Percentiles rank a stretch among this genome's conserved stretches.
phyloP scores from a whole-genome alignment of 2,113 vertebrate genomes.

The Saccopteryx bilineata region DNA sequence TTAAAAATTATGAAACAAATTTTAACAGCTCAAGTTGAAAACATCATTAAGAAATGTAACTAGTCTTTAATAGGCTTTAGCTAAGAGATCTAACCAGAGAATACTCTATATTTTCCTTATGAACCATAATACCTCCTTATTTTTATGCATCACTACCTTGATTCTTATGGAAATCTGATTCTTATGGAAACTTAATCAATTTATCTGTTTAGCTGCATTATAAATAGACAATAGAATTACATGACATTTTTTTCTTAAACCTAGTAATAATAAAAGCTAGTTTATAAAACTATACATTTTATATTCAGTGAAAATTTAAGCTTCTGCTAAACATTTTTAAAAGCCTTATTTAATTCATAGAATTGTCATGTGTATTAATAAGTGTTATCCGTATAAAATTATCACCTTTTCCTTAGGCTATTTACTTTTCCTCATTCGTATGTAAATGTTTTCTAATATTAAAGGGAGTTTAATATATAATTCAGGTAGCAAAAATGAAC shows the following conservation, averaged over 20 bases:
- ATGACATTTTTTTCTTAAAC: not conserved
- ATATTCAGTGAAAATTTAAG: constrained; percentile 26
- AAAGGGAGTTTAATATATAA: constrained; percentile 32
- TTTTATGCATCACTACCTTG: not conserved
- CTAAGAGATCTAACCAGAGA: not conserved
- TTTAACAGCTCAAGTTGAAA: constrained; percentile 43
- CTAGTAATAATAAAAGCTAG: constrained; percentile 4
- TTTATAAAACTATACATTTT: not conserved
- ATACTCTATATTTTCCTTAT: constrained; percentile 1
- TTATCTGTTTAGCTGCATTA: not conserved
- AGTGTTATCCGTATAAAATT: not conserved
- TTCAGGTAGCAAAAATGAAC: not conserved
- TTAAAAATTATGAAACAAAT: constrained; percentile 45
- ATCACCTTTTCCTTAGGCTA: not conserved
- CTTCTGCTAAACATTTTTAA: constrained; percentile 31
- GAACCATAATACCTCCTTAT: not conserved
- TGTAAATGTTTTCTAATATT: constrained; percentile 16
- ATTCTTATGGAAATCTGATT: not conserved
- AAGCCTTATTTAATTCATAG: constrained; percentile 30
- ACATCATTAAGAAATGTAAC: constrained; percentile 45
- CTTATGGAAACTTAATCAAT: not conserved
- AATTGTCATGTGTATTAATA: not conserved
- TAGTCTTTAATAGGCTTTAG: constrained; percentile 32
- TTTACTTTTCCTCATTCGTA: not conserved
- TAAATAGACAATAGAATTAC: constrained; percentile 50